Evolutionary conservation across 2,888 invertebrate genomes (phyloP), one percentile per base, ranked within the genome.

Genomic region (Lithophane semibrunnea): DNA sequence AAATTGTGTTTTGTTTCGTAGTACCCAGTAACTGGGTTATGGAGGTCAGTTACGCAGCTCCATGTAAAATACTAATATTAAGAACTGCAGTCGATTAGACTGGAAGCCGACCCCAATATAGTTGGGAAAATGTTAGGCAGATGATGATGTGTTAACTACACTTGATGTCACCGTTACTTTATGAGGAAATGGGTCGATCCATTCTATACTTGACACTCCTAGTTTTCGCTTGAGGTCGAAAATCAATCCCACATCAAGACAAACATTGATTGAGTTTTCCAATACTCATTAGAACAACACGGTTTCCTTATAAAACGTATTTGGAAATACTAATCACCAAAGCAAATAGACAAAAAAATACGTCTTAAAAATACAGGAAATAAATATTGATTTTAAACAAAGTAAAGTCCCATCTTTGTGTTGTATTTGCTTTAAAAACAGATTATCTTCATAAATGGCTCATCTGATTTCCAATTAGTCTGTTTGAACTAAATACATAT

Each of bases 401-500:
- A 69, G 21, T 64, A 21, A 72, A 77, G 42, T 29, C 49, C 66
- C 37, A 37, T 75, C 64, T 52, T 52, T 44, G 0, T 56, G 16
- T 24, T 56, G 16, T 82, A 24, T 78, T 81, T 81, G 61, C 82
- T 44, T 58, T 65, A 49, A 69, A 49, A 82, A 72, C 77, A 66
- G 8, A 79, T 67, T 56, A 79, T 47, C 47, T 74, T 79, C 16
- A 42, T 13, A 67, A 73, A 73, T 79, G 13, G 47, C 54, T 49
- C 72, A 60, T 67, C 54, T 61, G 42, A 78, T 78, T 52, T 61
- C 49, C 42, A 69, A 78, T 78, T 65, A 65, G 44, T 67, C 67
- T 63, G 58, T 71, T 58, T 80, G 64, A 66, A 77, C 49, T 72
- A 24, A 65, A 69, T 63, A 80, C 64, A 73, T 69, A 69, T 77